Evolutionary conservation across 2,888 invertebrate species (phyloP), one percentile per base, ranked within the genome.

Genomic region (Thyatira batis): DNA sequence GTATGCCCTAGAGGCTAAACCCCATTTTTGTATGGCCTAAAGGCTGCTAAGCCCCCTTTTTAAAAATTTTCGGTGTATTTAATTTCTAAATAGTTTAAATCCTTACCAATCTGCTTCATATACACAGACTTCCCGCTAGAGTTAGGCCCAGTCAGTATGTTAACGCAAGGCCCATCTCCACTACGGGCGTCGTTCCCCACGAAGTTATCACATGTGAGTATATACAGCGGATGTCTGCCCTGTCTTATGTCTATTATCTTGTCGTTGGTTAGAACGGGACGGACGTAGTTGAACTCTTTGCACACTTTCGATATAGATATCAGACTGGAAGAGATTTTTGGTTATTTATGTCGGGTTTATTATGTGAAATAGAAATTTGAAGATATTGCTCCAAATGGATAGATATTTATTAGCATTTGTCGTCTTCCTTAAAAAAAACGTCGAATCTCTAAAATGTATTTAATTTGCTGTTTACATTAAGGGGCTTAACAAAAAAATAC

Each of bases 71-170:
- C 10, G 1, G 2, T 10, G 10, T 4, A 1, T 4, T 28, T 28
- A 10, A 10, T 28, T 6, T 5, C 27, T 6, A 6, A 2, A 27
- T 27, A 27, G 9, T 1, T 20, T 48, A n/a, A 30, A 28, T 3
- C 45, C 72, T 75, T 50, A 89, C 89, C 90, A 87, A 92, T 88
- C 89, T 98, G 97, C 84, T 98, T 98, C 75, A 98, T 92, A 82
- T 97, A 98, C 25, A 98, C 94, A 57, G 97, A 98, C 85, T 98
- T 99, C 2, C 98, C 98, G 73, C 97, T 96, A 0, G 97, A 95
- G 84, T 98, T 98, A 0, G 98, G 97, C 0, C 98, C 98, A 0
- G 97, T 97, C 5, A 98, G 87, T 49, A 98, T 93, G 78, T 96
- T 96, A 8, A 39, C 39, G 8, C 17, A 39, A 1, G 39, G 39